phyloP scores from a whole-genome alignment of 2,888 invertebrate genomes.

The Smittia sp. region DNA sequence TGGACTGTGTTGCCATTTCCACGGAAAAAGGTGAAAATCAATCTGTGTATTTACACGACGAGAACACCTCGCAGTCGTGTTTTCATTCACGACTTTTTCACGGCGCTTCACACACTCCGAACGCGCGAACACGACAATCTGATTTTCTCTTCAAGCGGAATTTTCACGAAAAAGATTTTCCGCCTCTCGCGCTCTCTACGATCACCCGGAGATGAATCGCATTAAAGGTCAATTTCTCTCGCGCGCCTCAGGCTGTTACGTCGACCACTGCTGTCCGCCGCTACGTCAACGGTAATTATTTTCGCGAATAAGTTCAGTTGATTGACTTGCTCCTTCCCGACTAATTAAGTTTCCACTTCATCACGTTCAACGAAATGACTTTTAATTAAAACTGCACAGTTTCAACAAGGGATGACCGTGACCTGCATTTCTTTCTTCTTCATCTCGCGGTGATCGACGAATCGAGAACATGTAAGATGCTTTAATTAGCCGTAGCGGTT shows the following conservation, averaged over 20 bases:
- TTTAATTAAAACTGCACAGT: conserved; percentile 4
- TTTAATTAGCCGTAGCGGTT: conserved; percentile 15
- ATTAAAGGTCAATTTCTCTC: conserved; percentile 8
- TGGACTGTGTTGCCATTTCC: conserved; percentile 46
- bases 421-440: conserved; percentile 32
- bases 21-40: conserved; percentile 28
- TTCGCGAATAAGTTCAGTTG: background rate
- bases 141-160: background rate
- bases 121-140: background rate
- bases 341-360: background rate
- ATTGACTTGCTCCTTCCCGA: background rate
- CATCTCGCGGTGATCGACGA: background rate
- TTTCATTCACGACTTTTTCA: conserved; percentile 27
- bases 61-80: background rate
- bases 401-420: conserved; percentile 19
- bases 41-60: conserved; percentile 21
- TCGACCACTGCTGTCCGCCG: background rate
- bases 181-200: background rate
- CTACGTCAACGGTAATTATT: background rate
- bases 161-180: conserved; percentile 7
- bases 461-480: background rate
- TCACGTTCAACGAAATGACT: background rate
- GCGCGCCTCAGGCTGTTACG: background rate
- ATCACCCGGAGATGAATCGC: background rate
- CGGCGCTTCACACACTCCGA: conserved; percentile 29